A percentile compares a stretch with the other conserved stretches of the same genome.
Conservation (phyloP, 2,113 vertebrate genomes). For the Scolopax mira region DNA sequence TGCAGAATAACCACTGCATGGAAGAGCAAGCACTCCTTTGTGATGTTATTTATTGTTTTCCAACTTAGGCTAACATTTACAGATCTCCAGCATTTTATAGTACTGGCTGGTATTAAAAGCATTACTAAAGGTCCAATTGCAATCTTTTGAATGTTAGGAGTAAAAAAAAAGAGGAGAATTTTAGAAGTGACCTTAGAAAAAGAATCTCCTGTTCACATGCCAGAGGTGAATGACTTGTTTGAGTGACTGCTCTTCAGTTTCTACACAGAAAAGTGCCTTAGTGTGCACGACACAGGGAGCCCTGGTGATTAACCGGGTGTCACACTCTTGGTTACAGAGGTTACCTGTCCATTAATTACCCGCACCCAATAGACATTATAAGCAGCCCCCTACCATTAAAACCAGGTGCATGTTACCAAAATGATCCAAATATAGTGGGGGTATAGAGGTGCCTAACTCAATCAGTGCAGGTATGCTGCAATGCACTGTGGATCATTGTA, state of each 20-base stretch:
- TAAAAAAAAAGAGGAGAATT: background rate
- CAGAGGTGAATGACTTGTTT: background rate
- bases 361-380: background rate
- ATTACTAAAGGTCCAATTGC: background rate
- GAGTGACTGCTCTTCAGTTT: background rate
- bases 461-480: background rate
- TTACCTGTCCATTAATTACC: background rate
- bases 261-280: background rate
- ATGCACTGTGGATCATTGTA: background rate
- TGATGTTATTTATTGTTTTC: background rate
- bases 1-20: background rate
- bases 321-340: fast-evolving
- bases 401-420: background rate
- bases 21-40: background rate
- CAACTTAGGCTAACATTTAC: background rate
- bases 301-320: fast-evolving
- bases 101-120: background rate
- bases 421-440: background rate
- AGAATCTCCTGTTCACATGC: background rate
- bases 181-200: background rate
- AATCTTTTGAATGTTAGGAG: background rate
- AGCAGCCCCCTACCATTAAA: background rate
- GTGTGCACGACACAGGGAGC: background rate
- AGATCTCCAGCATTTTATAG: background rate
- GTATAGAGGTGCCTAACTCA: background rate